These are phyloP conservation scores for Crocidura indochinensis DNA, from an alignment of 2,797 vertebrate genomes.

Conservation along the genomic window DNA sequence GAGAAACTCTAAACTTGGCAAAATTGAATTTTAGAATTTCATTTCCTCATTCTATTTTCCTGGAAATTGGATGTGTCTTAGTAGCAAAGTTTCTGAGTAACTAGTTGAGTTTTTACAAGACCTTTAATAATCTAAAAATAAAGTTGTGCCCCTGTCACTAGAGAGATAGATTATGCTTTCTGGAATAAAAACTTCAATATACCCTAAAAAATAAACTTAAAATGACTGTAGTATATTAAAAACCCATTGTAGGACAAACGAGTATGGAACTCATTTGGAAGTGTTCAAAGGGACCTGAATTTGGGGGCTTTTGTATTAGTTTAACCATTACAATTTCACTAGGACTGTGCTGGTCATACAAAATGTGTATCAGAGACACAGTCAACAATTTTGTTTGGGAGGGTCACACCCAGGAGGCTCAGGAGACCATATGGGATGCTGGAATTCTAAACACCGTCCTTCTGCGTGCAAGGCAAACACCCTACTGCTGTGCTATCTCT, in stretches of 20 bases:
- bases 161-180: neutral
- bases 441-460: too few species aligned
- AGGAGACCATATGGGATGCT: too few species aligned
- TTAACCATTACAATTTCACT: neutral
- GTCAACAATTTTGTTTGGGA: neutral
- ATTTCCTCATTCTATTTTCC: slow-evolving; percentile 8
- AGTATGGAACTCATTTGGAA: neutral
- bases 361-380: neutral
- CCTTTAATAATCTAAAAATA: slow-evolving; percentile 10
- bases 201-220: neutral
- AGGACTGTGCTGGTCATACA: neutral
- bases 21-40: slow-evolving; percentile 39
- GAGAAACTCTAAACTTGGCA: slow-evolving; percentile 25
- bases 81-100: slow-evolving; percentile 1
- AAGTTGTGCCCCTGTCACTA: neutral
- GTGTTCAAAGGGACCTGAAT: neutral
- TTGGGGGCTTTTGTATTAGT: neutral
- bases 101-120: neutral
- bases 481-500: too few species aligned
- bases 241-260: neutral
- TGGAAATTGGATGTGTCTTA: neutral
- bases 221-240: neutral
- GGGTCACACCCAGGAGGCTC: too few species aligned
- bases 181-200: neutral
- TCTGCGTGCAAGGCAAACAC: too few species aligned